Evolutionary conservation across 1,140 invertebrate genomes (phyloP).

Genomic region (Drosophila elegans): DNA sequence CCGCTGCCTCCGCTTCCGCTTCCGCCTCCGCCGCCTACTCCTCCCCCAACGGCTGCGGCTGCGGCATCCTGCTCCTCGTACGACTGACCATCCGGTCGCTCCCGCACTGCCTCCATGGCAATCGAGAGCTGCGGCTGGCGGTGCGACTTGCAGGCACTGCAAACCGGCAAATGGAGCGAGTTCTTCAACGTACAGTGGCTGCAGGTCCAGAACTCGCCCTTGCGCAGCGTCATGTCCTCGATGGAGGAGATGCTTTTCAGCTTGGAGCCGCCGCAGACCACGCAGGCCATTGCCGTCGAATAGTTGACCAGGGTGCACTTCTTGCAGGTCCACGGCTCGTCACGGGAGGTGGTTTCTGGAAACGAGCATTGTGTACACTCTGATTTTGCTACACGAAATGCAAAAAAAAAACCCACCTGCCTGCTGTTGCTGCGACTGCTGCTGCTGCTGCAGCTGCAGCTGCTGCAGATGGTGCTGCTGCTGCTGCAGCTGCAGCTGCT

Average conservation of each 20-base stretch:
- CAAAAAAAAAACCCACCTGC: conserved; percentile 16
- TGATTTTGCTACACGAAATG: not conserved
- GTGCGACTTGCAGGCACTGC: conserved; percentile 90
- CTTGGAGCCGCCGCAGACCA: conserved; percentile 93
- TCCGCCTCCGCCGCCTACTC: not conserved
- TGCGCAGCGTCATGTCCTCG: conserved; percentile 89
- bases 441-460: not conserved
- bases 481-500: conserved; percentile 1
- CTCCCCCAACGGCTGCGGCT: not conserved
- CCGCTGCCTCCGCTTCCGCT: not conserved
- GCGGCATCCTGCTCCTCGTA: conserved; percentile 60
- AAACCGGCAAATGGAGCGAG: conserved; percentile 88
- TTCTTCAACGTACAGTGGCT: conserved; percentile 94
- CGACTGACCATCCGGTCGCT: conserved; percentile 68
- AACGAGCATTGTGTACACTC: not conserved
- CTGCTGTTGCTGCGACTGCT: conserved; percentile 22
- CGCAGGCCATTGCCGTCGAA: conserved; percentile 89
- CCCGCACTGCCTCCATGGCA: conserved; percentile 61
- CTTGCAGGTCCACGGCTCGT: conserved; percentile 92
- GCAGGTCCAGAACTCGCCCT: conserved; percentile 92
- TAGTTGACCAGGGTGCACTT: conserved; percentile 95
- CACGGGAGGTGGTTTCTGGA: conserved; percentile 45
- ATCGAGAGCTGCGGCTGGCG: conserved; percentile 55
- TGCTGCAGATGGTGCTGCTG: conserved; percentile 1
- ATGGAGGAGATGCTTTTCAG: conserved; percentile 88